Base-by-base conservation (phyloP, 2,113 vertebrate genomes). In the Willisornis vidua region DNA sequence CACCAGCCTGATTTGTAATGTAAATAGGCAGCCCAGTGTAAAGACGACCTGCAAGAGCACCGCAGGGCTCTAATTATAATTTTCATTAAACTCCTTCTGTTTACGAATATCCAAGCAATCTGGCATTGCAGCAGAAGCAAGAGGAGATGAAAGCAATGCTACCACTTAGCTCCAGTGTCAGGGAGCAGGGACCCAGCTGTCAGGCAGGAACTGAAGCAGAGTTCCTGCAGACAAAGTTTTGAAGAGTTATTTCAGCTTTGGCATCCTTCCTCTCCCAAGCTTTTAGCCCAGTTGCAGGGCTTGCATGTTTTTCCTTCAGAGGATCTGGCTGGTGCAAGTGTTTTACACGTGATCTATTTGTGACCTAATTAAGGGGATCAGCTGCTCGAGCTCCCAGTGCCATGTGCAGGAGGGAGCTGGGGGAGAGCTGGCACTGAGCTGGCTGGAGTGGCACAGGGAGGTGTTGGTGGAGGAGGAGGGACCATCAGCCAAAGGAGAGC, bases 51-150 rank as follows among this genome's bases (percentile, higher is more conserved):
- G 96, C 95, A 15, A 93, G 95, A 95, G 92, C 97, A 95, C 97
- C 73, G 71, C 94, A 13, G 97, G 96, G 96, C 96, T 96, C 96
- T 97, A 95, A 97, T 97, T 97, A 97, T 90, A 94, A 97, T 97
- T 97, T 96, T 96, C 97, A 97, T 97, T 97, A 97, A 97, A 97
- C 95, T 95, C 97, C 97, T 96, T 96, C 97, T 97, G 96, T 97
- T 97, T 97, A 92, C 5, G 87, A 97, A 93, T 91, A 97, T 89
- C 90, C 89, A 29, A 83, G 95, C 94, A 95, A 95, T 97, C 95
- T 96, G 97, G 94, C 87, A 48, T 35, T 96, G 94, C 96, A 79
- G 94, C 72, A 74, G 95, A 86, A 96, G 93, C 85, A 63, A 82
- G 87, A 85, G 93, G 94, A 96, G 97, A 97, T 97, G 94, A 97